A percentile compares a stretch with the other conserved stretches of the same genome.
These are phyloP conservation scores for Lampris megalopsis DNA, from an alignment of 2,113 vertebrate genomes.

Conservation along the genomic window DNA sequence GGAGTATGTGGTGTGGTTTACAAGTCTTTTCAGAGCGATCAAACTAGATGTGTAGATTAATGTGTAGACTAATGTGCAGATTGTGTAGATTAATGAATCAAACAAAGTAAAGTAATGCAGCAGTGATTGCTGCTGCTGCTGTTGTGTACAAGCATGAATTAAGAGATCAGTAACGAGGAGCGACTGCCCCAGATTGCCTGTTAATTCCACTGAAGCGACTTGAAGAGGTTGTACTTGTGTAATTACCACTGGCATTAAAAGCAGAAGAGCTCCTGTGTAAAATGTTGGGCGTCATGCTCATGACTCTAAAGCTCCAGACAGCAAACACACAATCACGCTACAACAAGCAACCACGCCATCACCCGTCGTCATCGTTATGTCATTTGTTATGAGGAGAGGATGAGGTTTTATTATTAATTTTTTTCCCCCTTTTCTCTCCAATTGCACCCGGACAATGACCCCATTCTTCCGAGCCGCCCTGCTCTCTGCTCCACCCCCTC, in stretches of 20 bases:
- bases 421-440: too few relatives aligned
- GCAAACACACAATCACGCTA: conserved; percentile 7
- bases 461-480: too few relatives aligned
- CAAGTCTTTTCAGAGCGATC: conserved; percentile 68
- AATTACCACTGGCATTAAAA: conserved; percentile 63
- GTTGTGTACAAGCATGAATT: conserved; percentile 66
- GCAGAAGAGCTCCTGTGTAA: conserved; percentile 48
- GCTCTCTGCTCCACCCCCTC: too few relatives aligned
- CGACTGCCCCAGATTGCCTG: conserved; percentile 61
- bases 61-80: neutral
- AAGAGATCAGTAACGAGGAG: conserved; percentile 64
- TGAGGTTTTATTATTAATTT: too few relatives aligned
- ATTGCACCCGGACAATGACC: too few relatives aligned
- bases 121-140: conserved; percentile 52
- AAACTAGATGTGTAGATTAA: conserved; percentile 70
- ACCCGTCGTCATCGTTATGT: neutral
- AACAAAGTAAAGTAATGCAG: conserved; percentile 45
- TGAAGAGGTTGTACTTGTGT: conserved; percentile 53
- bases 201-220: conserved; percentile 56
- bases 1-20: neutral
- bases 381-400: neutral
- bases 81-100: conserved; percentile 66
- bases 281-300: conserved; percentile 29
- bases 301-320: conserved; percentile 18
- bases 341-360: conserved; percentile 1